Conservation (phyloP, 2,797 vertebrate genomes). For the Moxostoma hubbsi region DNA sequence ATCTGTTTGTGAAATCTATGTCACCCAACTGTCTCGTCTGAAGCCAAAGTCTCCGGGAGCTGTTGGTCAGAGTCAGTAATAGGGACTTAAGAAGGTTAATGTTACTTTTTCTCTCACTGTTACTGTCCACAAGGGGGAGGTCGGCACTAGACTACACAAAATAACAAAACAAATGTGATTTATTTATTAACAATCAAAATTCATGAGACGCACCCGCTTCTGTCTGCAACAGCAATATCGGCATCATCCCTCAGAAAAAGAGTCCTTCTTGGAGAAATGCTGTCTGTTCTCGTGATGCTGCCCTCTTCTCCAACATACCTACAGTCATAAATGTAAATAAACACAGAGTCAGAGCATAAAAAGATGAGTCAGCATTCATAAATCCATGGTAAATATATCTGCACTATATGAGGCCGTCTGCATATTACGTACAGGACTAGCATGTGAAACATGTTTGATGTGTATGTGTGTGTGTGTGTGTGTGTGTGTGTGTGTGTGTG, state of each 20-base stretch:
- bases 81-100: too few relatives aligned
- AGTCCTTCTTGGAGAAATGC: slow-evolving; percentile 41
- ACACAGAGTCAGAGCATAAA: not conserved
- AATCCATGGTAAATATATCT: not conserved
- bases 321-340: not conserved
- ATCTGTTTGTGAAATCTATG: slow-evolving; percentile 82
- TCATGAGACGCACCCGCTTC: slow-evolving; percentile 35
- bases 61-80: not conserved
- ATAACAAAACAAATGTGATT: not conserved
- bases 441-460: not conserved
- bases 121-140: slow-evolving; percentile 3
- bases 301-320: slow-evolving; percentile 42
- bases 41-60: slow-evolving; percentile 60
- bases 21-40: slow-evolving; percentile 78
- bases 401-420: not conserved
- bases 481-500: too few relatives aligned
- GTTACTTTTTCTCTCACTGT: not conserved
- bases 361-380: not conserved
- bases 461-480: too few relatives aligned
- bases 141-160: not conserved
- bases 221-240: slow-evolving; percentile 19
- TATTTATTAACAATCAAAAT: not conserved
- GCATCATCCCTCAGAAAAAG: slow-evolving; percentile 42
- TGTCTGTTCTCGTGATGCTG: slow-evolving; percentile 27
- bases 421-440: too few relatives aligned